A percentile compares a stretch with the other conserved stretches of the same genome.
Evolutionary conservation across 1,140 invertebrate species (phyloP).

Genomic region (Listronotus oregonensis): DNA sequence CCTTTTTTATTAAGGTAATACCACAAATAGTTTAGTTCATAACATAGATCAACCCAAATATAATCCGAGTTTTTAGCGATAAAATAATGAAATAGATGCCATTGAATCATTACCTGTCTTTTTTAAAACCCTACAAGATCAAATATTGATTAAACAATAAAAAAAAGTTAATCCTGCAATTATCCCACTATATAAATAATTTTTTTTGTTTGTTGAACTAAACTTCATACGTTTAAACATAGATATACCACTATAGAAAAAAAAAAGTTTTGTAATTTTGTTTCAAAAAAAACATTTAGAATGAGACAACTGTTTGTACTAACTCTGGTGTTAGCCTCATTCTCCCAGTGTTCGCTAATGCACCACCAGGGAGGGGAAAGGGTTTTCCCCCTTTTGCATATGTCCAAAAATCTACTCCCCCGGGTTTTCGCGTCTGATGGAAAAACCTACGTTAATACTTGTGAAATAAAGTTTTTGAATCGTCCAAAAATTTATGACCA

Average conservation of each 20-base stretch:
- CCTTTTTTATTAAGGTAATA: too few species aligned
- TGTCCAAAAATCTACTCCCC: conserved; percentile 56
- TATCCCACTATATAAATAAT: conserved; percentile 14
- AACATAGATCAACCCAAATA: too few species aligned
- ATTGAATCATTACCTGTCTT: conserved; percentile 4
- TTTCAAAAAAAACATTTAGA: background rate
- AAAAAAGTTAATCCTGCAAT: too few species aligned
- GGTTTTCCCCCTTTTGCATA: conserved; percentile 46
- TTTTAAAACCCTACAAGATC: background rate
- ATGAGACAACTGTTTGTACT: background rate
- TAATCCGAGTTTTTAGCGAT: too few species aligned
- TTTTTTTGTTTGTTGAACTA: background rate
- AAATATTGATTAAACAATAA: too few species aligned
- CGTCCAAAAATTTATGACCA: conserved; percentile 15
- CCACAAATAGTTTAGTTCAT: too few species aligned
- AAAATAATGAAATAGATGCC: conserved; percentile 1
- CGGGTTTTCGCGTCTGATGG: conserved; percentile 55
- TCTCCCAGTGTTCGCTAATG: background rate
- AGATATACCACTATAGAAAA: background rate
- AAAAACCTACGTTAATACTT: conserved; percentile 53
- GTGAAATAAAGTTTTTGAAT: conserved; percentile 55
- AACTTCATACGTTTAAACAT: too few species aligned
- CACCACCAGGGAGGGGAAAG: background rate
- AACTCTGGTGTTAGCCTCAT: background rate
- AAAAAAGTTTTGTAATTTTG: background rate